Evolutionary conservation across 2,888 invertebrate species (phyloP).

Genomic region (Seira sanloemensis): DNA sequence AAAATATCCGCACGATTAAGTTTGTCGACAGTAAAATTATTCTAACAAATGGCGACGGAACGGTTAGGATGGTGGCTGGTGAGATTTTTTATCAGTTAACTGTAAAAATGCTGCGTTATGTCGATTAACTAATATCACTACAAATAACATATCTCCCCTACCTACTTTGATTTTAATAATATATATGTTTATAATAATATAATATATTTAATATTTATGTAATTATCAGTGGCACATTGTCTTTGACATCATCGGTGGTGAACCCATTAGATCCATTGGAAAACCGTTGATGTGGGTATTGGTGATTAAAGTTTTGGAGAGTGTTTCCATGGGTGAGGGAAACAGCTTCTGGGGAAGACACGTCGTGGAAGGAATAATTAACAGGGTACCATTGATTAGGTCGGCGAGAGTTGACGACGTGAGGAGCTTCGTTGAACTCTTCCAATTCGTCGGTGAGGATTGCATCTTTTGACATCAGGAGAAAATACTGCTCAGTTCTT

Average conservation of each 20-base stretch:
- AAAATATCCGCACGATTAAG: too few relatives aligned
- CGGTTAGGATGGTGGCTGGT: constrained; percentile 55
- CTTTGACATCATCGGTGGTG: constrained; percentile 67
- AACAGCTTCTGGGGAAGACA: constrained; percentile 70
- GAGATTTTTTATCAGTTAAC: too few relatives aligned
- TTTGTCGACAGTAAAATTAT: too few relatives aligned
- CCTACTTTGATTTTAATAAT: too few relatives aligned
- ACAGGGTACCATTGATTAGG: constrained; percentile 67
- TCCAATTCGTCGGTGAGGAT: constrained; percentile 86
- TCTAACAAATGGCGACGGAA: constrained; percentile 43
- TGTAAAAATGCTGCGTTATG: too few relatives aligned
- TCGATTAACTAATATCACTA: too few relatives aligned
- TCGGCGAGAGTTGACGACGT: constrained; percentile 79
- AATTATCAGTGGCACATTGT: constrained; percentile 70
- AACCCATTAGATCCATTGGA: constrained; percentile 36
- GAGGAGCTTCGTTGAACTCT: constrained; percentile 93
- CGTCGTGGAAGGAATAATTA: constrained; percentile 71
- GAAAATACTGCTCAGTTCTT: constrained; percentile 92
- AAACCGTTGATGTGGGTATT: constrained; percentile 56
- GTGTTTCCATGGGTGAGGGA: constrained; percentile 67
- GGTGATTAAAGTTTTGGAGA: constrained; percentile 53
- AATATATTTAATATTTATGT: constrained; percentile 46
- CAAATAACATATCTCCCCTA: too few relatives aligned
- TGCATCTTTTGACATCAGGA: constrained; percentile 80
- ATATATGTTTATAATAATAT: neutral